Evolutionary conservation across 2,797 vertebrate species (phyloP), one percentile per base, ranked within the genome.

Genomic region (Ptychobarbus kaznakovi): DNA sequence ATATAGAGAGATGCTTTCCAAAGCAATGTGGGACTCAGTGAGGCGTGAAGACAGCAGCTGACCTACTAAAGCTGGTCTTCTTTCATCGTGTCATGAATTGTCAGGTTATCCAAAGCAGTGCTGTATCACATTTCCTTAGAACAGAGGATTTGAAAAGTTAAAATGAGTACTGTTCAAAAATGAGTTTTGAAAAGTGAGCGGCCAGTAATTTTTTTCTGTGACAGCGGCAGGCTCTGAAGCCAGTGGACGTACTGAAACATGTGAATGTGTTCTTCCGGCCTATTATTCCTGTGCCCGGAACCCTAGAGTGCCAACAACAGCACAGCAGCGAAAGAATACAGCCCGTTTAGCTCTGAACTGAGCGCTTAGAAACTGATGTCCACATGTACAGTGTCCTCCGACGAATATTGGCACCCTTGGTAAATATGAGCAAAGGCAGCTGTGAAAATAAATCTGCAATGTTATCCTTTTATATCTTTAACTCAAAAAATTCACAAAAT

Each of bases 11-110:
- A 61, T 72, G 38, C 49, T 20, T 81, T 81, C 7, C 1, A 20
- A 44, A 70, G 35, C 32, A 58, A 42, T 58, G 16, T 44, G 38
- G 22, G 35, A 44, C 46, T 70, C 22, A 61, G 51, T 44, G 49
- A 82, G 18, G 69, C 69, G 3, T 74, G 69, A 61, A 13, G 53
- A n/a, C 49, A 42, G 53, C 80, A 73, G 10, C 81, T 74, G 81
- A 74, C 81, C 69, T 49, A 82, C 69, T 82, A 82, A 82, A 82
- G 53, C 81, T 61, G n/a, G 40, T 74, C 81, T 74, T 35, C 53
- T 46, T 74, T 74, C 25, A 82, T 74, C n/a, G 35, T 74, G 40
- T 74, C 81, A n/a, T 35, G 28, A 63, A n/a, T 82, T 78, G 15
- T 25, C 3, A n/a, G 38, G 15, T 20, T 40, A 18, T 79, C 58